Conservation (phyloP, 1,140 invertebrate species). For the Zaprionus gabonicus region DNA sequence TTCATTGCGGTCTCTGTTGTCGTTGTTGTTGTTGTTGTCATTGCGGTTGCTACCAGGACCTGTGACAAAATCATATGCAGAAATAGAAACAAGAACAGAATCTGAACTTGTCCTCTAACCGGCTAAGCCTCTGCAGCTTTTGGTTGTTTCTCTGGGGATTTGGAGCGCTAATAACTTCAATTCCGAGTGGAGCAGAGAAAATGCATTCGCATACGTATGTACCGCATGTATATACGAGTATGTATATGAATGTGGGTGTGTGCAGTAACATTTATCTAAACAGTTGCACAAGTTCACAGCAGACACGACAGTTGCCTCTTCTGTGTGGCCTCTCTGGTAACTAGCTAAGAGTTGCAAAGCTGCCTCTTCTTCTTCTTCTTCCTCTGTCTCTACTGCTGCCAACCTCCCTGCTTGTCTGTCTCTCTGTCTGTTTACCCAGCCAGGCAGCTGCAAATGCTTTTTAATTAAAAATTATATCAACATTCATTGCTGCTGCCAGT, state of each 20-base stretch:
- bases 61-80: conserved; percentile 43
- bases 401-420: conserved; percentile 6
- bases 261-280: conserved; percentile 57
- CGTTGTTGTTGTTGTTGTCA: conserved; percentile 17
- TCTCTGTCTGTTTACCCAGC: conserved; percentile 12
- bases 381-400: not conserved
- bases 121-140: conserved; percentile 24
- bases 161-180: conserved; percentile 52
- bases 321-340: conserved; percentile 1
- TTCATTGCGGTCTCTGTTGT: conserved; percentile 20
- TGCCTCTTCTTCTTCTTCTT: not conserved
- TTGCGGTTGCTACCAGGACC: conserved; percentile 25
- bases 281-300: conserved; percentile 56
- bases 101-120: conserved; percentile 35
- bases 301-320: conserved; percentile 9
- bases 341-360: conserved; percentile 7
- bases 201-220: conserved; percentile 2
- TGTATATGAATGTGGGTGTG: not conserved
- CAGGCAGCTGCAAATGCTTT: conserved; percentile 61
- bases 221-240: not conserved
- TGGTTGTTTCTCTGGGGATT: conserved; percentile 23
- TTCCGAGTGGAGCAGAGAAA: conserved; percentile 11
- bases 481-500: conserved; percentile 53
- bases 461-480: conserved; percentile 78
- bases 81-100: conserved; percentile 25